Evolutionary conservation across 2,113 vertebrate species (phyloP), one percentile per base, ranked within the genome.

Genomic region (Caranx ignobilis): DNA sequence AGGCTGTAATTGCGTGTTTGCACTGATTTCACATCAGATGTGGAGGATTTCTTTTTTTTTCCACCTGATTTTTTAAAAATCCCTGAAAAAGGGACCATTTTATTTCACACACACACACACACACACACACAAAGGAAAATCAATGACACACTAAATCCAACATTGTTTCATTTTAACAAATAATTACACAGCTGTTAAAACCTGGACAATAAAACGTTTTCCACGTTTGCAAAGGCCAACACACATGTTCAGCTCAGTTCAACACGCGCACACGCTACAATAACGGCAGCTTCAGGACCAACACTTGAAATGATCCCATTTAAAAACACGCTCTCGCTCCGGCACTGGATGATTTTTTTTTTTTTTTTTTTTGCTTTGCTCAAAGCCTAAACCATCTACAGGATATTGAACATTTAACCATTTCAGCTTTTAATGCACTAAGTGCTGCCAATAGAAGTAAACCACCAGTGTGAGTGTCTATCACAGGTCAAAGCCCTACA

Each of bases 401-500:
- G 39, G 67, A 84, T 90, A 85, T 79, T 60, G 66, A 88, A 79
- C 87, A 87, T 83, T 85, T 85, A 89, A 92, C 72, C 72, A 83
- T 86, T 87, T 87, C 84, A 77, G 77, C 88, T 91, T 91, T 91
- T 77, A 84, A 57, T 65, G 77, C 81, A 83, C 78, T 80, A 79
- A 91, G 88, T 82, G 91, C 81, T 70, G 61, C 79, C 79, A 75
- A 74, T 62, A 63, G 75, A 82, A 85, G 76, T 68, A 82, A 81
- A 89, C 59, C 45, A 26, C 26, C 26, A 26, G 26, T 47, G 77
- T 66, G 81, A 87, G 77, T 80, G 72, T 88, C 88, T 62, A 74
- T 73, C 66, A 64, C 21, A 11, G 92, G 88, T 93, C 87, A 92
- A 85, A 92, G 26, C 71, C 86, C 86, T 82, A 89, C 88, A 91